Base-by-base conservation (phyloP, 2,113 vertebrate genomes). In the Misgurnus mizolepis region DNA sequence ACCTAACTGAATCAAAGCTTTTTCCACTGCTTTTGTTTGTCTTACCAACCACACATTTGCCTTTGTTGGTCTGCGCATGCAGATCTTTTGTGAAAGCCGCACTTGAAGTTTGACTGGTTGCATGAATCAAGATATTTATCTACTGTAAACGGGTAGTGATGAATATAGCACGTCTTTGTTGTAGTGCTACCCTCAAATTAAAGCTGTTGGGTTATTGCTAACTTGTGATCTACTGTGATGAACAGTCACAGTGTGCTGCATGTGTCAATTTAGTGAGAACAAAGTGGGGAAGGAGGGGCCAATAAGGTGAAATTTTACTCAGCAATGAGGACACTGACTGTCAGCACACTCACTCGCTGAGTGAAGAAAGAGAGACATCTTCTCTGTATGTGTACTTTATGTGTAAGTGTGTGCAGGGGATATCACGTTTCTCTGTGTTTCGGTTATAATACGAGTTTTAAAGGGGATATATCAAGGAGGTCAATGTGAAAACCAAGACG, bases 221-320 rank as follows among this genome's bases (percentile, higher is more conserved):
- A 53, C 7, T 45, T 74, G n/a, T 53, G 58, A 74, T 45, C 27
- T 17, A n/a, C 6, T 53, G 47, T 53, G 34, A 64, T 14, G 40
- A 3, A 39, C 10, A 34, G 66, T 14, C 64, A 43, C 34, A 64
- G 34, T 74, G 75, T 55, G 64, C 39, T 71, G 55, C 40, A 67
- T 73, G 81, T 66, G 81, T 78, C n/a, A 34, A 67, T 60, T 11
- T 55, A 82, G 76, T 22, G 70, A 76, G 72, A 58, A 41, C 49
- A 34, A n/a, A 61, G 47, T 41, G 6, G 4, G 50, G 39, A n/a
- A 69, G 79, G 79, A 84, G 74, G 83, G 76, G 80, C 76, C 81
- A 27, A 18, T 60, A 14, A 71, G 50, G 61, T 74, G 22, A 80
- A 27, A 65, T 72, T 53, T 61, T 49, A 64, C 43, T 73, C 47